These are phyloP conservation scores for Steatocranus sp. DNA, from an alignment of 2,797 vertebrate species.

Conservation along the genomic window DNA sequence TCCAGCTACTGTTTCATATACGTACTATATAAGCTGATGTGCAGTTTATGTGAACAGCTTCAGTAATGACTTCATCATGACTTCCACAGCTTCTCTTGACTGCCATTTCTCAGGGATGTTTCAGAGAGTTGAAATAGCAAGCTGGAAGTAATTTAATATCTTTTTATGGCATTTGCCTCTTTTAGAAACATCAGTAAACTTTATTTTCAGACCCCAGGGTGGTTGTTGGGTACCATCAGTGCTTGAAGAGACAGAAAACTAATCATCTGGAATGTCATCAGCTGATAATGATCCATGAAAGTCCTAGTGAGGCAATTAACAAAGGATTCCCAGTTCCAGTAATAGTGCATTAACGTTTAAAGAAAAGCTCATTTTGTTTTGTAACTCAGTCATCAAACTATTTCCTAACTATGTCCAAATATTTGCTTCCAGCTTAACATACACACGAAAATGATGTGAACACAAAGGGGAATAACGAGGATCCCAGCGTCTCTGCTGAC, in stretches of 20 bases:
- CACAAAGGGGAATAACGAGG: not conserved
- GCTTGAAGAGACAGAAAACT: not conserved
- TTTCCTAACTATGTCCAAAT: not conserved
- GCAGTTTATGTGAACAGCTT: not conserved
- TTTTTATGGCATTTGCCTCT: accelerated
- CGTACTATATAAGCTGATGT: not conserved
- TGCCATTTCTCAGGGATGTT: not conserved
- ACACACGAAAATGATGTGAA: not conserved
- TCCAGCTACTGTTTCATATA: not conserved
- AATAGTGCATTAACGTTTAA: not conserved
- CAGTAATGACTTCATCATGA: not conserved
- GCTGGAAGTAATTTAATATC: not conserved
- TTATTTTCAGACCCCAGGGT: not conserved
- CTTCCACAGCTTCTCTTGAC: accelerated
- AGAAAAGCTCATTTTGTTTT: not conserved
- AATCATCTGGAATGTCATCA: not conserved
- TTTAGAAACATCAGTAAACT: not conserved
- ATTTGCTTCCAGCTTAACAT: not conserved
- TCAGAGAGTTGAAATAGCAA: not conserved
- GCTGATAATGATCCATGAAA: not conserved
- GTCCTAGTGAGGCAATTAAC: not conserved
- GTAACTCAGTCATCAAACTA: not conserved
- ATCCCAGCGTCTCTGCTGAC: not conserved
- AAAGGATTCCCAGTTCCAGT: not conserved
- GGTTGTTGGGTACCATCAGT: not conserved